Conservation (phyloP, 2,888 invertebrate species). For the Oxycera nigricornis region DNA sequence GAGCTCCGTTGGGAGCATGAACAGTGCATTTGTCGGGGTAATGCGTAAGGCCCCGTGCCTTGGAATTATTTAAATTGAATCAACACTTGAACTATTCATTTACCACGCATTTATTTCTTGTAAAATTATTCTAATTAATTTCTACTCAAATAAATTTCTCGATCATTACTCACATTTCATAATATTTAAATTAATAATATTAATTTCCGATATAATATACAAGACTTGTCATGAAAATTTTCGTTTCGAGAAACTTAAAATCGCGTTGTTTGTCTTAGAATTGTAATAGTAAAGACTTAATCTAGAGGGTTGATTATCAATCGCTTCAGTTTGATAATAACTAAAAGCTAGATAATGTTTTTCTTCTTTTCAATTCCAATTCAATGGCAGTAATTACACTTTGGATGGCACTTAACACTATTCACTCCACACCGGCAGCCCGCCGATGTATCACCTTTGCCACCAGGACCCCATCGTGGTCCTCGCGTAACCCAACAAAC, state of each 20-base stretch:
- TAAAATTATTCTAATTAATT: too few species aligned
- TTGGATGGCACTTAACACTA: constrained; percentile 51
- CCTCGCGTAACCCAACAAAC: constrained; percentile 94
- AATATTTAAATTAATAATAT: too few species aligned
- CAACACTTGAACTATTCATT: too few species aligned
- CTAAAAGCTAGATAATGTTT: background rate
- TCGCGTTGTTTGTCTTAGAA: too few species aligned
- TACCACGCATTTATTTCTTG: too few species aligned
- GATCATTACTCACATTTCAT: too few species aligned
- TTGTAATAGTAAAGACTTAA: background rate
- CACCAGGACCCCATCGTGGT: constrained; percentile 51
- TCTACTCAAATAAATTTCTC: too few species aligned
- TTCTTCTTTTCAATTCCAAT: background rate
- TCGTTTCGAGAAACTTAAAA: background rate
- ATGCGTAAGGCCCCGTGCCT: too few species aligned
- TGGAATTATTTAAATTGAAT: too few species aligned
- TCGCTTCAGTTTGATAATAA: too few species aligned
- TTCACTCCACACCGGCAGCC: constrained; percentile 52
- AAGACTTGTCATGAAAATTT: background rate
- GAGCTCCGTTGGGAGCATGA: too few species aligned
- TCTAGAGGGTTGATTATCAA: background rate
- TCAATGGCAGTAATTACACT: constrained; percentile 52
- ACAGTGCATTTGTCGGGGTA: too few species aligned
- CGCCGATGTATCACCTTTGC: constrained; percentile 50
- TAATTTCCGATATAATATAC: background rate